phyloP scores from a whole-genome alignment of 2,888 invertebrate species.

The Apamea crenata region DNA sequence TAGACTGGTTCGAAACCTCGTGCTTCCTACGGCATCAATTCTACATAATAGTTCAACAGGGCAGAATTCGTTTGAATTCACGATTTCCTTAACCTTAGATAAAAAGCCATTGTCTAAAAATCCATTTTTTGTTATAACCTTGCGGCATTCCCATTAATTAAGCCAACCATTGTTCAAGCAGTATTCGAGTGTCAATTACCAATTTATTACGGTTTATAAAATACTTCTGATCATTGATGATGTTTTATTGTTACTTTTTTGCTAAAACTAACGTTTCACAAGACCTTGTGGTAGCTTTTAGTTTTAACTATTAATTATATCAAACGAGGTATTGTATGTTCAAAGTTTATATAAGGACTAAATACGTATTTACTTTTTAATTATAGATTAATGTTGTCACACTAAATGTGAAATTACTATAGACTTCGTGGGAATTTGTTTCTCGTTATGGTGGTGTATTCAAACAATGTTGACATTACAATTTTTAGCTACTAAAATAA shows the following conservation, averaged over 20 bases:
- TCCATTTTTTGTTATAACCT: conserved; percentile 51
- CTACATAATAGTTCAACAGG: not conserved
- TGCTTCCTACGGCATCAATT: not conserved
- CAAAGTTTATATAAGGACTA: not conserved
- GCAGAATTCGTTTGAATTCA: conserved; percentile 23
- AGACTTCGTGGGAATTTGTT: not conserved
- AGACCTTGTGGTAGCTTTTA: conserved; percentile 27
- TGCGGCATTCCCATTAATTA: conserved; percentile 70
- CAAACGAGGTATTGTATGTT: conserved; percentile 40
- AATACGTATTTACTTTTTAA: conserved; percentile 10
- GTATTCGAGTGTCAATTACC: conserved; percentile 71
- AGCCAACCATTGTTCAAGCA: conserved; percentile 66
- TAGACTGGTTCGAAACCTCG: not conserved
- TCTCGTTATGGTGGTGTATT: not conserved
- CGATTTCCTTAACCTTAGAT: conserved; percentile 35
- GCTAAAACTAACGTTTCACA: conserved; percentile 20
- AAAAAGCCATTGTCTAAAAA: conserved; percentile 32
- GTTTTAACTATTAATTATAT: conserved; percentile 34
- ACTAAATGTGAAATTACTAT: not conserved
- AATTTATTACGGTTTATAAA: conserved; percentile 74
- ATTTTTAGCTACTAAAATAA: not conserved
- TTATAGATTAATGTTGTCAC: conserved; percentile 1
- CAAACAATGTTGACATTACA: conserved; percentile 17
- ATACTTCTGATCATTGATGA: conserved; percentile 60
- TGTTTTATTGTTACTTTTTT: conserved; percentile 65